Conservation (phyloP, 2,797 vertebrate species). For the Denticeps clupeoides region DNA sequence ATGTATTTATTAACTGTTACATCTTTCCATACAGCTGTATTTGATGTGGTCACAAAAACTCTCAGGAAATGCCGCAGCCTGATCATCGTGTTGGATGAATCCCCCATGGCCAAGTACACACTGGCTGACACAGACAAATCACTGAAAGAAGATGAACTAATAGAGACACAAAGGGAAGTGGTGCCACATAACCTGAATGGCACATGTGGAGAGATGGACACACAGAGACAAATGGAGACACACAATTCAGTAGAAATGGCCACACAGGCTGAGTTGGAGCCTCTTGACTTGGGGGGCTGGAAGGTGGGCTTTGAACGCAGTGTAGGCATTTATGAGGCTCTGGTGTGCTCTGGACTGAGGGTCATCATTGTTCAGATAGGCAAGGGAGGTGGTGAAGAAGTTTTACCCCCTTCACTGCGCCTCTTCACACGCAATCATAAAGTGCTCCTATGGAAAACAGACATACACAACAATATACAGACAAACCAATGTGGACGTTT, state of each 20-base stretch:
- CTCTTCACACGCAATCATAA: neutral
- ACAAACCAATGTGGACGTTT: neutral
- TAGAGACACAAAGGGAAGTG: neutral
- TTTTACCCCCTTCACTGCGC: neutral
- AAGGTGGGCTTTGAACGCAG: neutral
- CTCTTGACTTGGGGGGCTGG: neutral
- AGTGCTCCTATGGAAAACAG: neutral
- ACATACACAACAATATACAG: neutral
- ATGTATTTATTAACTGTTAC: neutral
- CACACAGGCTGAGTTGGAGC: neutral
- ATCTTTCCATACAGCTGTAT: constrained; percentile 2
- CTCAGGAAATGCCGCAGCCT: neutral
- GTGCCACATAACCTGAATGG: neutral
- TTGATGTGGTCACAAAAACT: neutral
- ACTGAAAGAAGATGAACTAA: neutral
- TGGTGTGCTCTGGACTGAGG: neutral
- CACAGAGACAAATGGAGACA: neutral
- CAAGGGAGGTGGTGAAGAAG: neutral
- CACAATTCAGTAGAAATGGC: neutral
- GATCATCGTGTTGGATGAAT: neutral
- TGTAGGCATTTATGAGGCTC: neutral
- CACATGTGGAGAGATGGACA: neutral
- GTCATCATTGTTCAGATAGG: neutral
- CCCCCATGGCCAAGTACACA: neutral
- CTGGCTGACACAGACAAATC: neutral